phyloP scores from a whole-genome alignment of 1,140 invertebrate species.

The Anadara kagoshimensis region DNA sequence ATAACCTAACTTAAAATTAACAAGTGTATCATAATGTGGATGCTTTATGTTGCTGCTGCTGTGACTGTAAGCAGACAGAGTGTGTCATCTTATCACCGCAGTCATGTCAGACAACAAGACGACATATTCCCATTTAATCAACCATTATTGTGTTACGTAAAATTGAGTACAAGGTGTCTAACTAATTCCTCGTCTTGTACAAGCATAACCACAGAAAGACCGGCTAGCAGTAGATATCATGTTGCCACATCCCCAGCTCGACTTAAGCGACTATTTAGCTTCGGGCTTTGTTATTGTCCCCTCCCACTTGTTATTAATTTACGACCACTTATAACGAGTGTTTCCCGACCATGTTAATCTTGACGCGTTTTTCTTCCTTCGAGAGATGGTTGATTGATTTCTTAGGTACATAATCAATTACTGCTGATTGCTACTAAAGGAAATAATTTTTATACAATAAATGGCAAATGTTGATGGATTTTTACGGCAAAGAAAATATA shows the following conservation, averaged over 20 bases:
- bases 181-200: slow-evolving; percentile 1
- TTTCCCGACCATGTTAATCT: not conserved
- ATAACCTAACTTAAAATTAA: too few species aligned
- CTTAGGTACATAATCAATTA: slow-evolving; percentile 17
- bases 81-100: too few species aligned
- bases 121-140: slow-evolving; percentile 1
- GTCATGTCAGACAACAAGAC: too few species aligned
- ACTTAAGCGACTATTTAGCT: not conserved
- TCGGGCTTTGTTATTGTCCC: not conserved
- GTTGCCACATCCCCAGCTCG: not conserved
- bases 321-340: not conserved
- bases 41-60: too few species aligned
- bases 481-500: not conserved
- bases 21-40: too few species aligned
- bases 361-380: slow-evolving; percentile 2
- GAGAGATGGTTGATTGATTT: slow-evolving; percentile 18
- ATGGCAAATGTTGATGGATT: slow-evolving; percentile 4
- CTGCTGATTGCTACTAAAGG: slow-evolving; percentile 3
- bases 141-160: slow-evolving; percentile 12
- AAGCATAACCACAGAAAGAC: not conserved
- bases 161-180: slow-evolving; percentile 16
- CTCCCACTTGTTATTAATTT: slow-evolving; percentile 19
- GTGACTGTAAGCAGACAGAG: too few species aligned
- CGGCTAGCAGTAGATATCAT: too few species aligned
- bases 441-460: slow-evolving; percentile 13